Evolutionary conservation across 2,888 invertebrate genomes (phyloP), one percentile per base, ranked within the genome.

Genomic region (Dolichomitus sp.): DNA sequence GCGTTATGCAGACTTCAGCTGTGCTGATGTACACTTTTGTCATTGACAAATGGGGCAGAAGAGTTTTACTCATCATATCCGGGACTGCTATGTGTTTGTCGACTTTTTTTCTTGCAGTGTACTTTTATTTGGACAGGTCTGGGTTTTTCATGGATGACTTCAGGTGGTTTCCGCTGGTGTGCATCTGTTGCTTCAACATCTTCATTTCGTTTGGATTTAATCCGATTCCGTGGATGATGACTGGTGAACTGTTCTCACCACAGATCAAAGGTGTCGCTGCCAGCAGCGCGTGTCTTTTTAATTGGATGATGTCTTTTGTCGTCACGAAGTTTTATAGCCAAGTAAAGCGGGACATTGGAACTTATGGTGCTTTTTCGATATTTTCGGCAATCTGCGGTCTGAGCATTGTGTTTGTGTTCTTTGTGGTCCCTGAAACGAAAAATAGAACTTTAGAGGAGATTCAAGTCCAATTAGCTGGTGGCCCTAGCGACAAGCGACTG

Each of bases 151-250:
- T 95, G 42, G 94, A 96, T 0, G 89, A 91, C 0, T 90, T 97
- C 14, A 95, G 95, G 0, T 98, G 97, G 96, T 91, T 98, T 78
- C 98, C 98, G 0, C 94, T 98, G 5, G 89, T 96, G 1, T 95
- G 97, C 33, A 93, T 98, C 33, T 97, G 97, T 50, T 83, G 97
- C 2, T 98, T 97, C 93, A 96, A 98, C 27, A 93, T 97, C 37
- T 95, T 97, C 61, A 98, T 98, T 94, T 97, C 97, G 0, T 90
- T 98, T 50, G 98, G 98, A 69, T 97, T 96, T 89, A 98, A 98
- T 0, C 98, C 98, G 0, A 97, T 98, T 57, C 98, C 98, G 0
- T 97, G 97, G 97, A 95, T 98, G 95, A 97, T 97, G 95, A 95
- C 97, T 92, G 96, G 98, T 2, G 98, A 98, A 93, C 94, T 98